Evolutionary conservation across 2,888 invertebrate genomes (phyloP), one percentile per base, ranked within the genome.

Genomic region (Nesidiocoris tenuis): DNA sequence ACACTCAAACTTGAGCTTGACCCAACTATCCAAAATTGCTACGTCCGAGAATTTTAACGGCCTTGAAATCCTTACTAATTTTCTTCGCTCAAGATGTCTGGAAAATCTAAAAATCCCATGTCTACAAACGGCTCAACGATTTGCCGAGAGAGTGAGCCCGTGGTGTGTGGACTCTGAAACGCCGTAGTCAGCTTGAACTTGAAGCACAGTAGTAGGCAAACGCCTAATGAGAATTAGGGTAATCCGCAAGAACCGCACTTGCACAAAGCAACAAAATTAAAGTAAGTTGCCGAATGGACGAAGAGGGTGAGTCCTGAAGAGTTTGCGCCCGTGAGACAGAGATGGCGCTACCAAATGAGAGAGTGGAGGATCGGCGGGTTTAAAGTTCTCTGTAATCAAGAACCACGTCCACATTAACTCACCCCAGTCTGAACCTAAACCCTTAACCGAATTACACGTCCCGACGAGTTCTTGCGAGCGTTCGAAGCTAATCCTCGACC

Each of bases 361-460:
- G n/a, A 3, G 18, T n/a, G n/a, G 59, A 59, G 59, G 18, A 59
- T n/a, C 17, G 59, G 59, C 3, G 59, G 59, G 59, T n/a, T 59
- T 59, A n/a, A 70, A 70, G 59, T 57, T 70, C 59, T 24, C 17
- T 59, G 70, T 70, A 70, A 70, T 70, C 70, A 70, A 70, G 70
- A 57, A 56, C 54, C 61, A 25, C 23, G 23, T 67, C 22, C 56
- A 70, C 70, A 70, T 70, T 70, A 70, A 70, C 70, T 70, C 70
- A 70, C 57, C 70, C 70, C 57, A 39, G 39, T 39, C 39, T 39
- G 39, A 39, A 39, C 59, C 57, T 23, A 22, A 70, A 57, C 59
- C 59, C 68, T 70, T 70, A 70, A 70, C 70, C 70, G 70, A 70
- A 70, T 70, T 70, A 59, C 57, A 57, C 59, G 61, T 57, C 59